Evolutionary conservation across 2,113 vertebrate species (phyloP).

Genomic region (Eolophus roseicapilla): DNA sequence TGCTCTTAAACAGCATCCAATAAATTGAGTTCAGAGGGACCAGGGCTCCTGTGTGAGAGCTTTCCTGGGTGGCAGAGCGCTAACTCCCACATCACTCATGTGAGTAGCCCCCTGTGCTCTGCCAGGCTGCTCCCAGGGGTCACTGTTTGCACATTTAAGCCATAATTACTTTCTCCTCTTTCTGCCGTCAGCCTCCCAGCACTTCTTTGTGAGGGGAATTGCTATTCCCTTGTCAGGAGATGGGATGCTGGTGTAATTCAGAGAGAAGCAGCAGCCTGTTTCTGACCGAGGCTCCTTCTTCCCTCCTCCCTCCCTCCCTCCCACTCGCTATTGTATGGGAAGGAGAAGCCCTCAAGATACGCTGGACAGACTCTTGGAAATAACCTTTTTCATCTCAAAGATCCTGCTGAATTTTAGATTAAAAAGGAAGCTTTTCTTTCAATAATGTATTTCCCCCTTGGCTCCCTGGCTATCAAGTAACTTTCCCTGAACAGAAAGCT

Average conservation of each 20-base stretch:
- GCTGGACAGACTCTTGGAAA: slow-evolving; percentile 67
- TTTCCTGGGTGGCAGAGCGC: background rate
- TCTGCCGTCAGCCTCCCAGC: background rate
- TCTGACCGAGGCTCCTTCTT: background rate
- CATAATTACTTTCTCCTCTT: slow-evolving; percentile 46
- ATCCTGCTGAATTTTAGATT: slow-evolving; percentile 68
- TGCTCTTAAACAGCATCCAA: background rate
- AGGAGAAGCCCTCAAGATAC: slow-evolving; percentile 57
- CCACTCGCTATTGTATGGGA: background rate
- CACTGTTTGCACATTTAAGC: slow-evolving; percentile 22
- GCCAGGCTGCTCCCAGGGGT: slow-evolving; percentile 3
- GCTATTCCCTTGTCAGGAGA: slow-evolving; percentile 32
- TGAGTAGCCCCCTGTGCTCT: background rate
- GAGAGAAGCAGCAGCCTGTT: slow-evolving; percentile 5
- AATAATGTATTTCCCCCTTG: slow-evolving; percentile 70
- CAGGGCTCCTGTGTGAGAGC: background rate
- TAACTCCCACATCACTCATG: background rate
- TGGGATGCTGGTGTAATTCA: slow-evolving; percentile 37
- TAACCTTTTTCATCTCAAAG: slow-evolving; percentile 61
- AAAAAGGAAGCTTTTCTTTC: slow-evolving; percentile 67
- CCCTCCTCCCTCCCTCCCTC: background rate
- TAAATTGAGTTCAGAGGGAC: background rate
- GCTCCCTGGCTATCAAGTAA: slow-evolving; percentile 55
- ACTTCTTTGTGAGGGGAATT: slow-evolving; percentile 14
- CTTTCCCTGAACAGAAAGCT: slow-evolving; percentile 52